These are phyloP conservation scores for Acyrthosiphon pisum DNA, from an alignment of 1,140 invertebrate species.

Conservation along the genomic window DNA sequence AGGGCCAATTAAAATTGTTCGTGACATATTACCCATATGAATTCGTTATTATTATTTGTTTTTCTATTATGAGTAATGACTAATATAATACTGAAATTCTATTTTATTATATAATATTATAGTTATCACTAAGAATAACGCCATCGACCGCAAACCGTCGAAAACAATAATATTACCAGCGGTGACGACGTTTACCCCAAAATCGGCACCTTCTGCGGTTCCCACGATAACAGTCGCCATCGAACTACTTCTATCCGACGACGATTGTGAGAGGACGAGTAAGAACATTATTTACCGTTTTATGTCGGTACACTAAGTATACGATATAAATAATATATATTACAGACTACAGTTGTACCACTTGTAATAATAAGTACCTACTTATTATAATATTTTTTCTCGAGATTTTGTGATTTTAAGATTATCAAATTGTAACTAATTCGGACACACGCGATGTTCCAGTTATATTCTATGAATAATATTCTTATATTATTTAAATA, in stretches of 20 bases:
- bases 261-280: background rate
- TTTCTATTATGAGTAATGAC: background rate
- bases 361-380: too few species aligned
- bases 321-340: background rate
- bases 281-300: background rate
- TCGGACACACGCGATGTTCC: too few species aligned
- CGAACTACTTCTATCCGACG: background rate
- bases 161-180: background rate
- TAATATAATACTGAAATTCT: background rate
- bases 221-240: background rate
- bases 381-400: too few species aligned
- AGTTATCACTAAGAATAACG: background rate
- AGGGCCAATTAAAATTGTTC: background rate
- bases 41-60: background rate
- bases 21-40: background rate
- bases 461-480: too few species aligned
- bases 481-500: background rate
- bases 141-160: background rate
- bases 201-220: background rate
- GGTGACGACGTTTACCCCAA: background rate
- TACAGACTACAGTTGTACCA: background rate
- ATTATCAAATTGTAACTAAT: too few species aligned
- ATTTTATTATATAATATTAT: background rate
- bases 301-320: background rate
- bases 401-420: too few species aligned